Evolutionary conservation across 2,113 vertebrate genomes (phyloP), one percentile per base, ranked within the genome.

Genomic region (Phalacrocorax carbo): DNA sequence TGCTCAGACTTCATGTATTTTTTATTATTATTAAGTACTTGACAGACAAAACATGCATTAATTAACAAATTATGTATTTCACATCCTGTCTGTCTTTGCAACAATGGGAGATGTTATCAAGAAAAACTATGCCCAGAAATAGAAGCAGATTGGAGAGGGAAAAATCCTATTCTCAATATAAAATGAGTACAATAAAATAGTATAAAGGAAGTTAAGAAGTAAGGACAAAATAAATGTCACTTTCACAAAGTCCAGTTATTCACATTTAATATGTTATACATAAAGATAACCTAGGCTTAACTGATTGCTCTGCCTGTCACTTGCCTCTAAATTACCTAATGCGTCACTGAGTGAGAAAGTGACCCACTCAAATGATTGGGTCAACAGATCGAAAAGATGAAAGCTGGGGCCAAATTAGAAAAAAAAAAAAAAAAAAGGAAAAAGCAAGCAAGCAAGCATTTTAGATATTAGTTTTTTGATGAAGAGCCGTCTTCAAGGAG

Each of bases 361-460:
- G 12, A 57, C 34, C 34, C 32, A 69, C 26, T 73, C 8, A 26
- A 54, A 76, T 34, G 9, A 82, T 26, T 1, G 0, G 5, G 1
- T 38, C 15, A 29, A 51, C 4, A 64, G 29, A 73, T 81, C 5
- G 77, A 88, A 92, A 81, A 46, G 4, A 65, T n/a, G 49, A 75
- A 85, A 94, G 7, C 15, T 80, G 19, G 30, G 34, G 30, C 12
- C 16, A 46, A 75, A 57, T 36, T 40, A 2, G 5, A 12, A 46
- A 26, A 15, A 40, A 51, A 40, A 42, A 18, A 12, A 29, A 15
- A 21, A 26, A 36, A n/a, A 17, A 32, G 38, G 6, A 5, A 2
- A 20, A 15, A 7, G 13, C 36, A 23, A 12, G 5, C 22, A 66
- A 55, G 4, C 10, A 78, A 46, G 5, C 1, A 3, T 7, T n/a